Evolutionary conservation across 2,797 vertebrate genomes (phyloP).

Genomic region (Champsocephalus gunnari): DNA sequence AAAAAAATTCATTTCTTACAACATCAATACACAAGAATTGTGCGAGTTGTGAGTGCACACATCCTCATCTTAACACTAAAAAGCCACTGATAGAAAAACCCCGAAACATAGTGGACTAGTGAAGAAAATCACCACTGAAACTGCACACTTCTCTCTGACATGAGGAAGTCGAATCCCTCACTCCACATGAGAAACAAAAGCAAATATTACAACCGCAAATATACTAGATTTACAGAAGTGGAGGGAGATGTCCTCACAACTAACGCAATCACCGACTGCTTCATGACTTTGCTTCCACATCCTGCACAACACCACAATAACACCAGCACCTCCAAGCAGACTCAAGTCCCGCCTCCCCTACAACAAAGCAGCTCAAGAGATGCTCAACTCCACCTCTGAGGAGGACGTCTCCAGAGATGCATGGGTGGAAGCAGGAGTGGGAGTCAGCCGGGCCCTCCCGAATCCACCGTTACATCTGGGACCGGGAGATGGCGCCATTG

Average conservation of each 20-base stretch:
- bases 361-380: too few species aligned
- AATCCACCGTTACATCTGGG: too few species aligned
- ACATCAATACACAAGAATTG: neutral
- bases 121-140: conserved; percentile 46
- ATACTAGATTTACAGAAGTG: conserved; percentile 40
- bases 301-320: too few species aligned
- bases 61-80: conserved; percentile 65
- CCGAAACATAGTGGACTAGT: conserved; percentile 48
- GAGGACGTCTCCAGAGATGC: too few species aligned
- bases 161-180: conserved; percentile 55
- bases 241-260: neutral
- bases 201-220: conserved; percentile 27
- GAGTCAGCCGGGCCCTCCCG: too few species aligned
- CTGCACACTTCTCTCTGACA: conserved; percentile 34
- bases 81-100: conserved; percentile 44
- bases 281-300: neutral
- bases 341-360: too few species aligned
- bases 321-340: too few species aligned
- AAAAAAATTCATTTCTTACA: conserved; percentile 10
- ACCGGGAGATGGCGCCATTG: too few species aligned
- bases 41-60: conserved; percentile 23
- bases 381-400: too few species aligned
- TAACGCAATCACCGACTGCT: neutral
- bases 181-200: conserved; percentile 21
- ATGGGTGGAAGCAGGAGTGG: too few species aligned